Conservation (phyloP, 2,888 invertebrate genomes). For the Adelognathus sp. region DNA sequence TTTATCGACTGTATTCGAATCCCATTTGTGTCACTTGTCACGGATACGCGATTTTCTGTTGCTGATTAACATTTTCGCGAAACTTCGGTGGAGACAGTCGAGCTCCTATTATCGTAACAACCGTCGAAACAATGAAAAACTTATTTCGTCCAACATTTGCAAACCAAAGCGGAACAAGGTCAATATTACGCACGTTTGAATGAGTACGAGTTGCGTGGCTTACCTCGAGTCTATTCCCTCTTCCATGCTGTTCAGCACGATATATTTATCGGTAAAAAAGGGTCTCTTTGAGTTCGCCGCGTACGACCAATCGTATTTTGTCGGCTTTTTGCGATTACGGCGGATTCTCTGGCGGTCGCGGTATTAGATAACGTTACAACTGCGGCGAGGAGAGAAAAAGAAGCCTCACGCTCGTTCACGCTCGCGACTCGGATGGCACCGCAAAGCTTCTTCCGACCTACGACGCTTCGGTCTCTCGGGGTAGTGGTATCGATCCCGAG, state of each 20-base stretch:
- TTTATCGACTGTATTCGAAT: too few species aligned
- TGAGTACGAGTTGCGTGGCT: constrained; percentile 8
- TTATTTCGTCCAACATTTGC: background rate
- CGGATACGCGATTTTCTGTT: too few species aligned
- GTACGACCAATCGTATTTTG: background rate
- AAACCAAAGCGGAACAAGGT: constrained; percentile 6
- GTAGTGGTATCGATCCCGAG: constrained; percentile 45
- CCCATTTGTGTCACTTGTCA: too few species aligned
- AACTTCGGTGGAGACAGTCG: background rate
- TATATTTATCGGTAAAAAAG: constrained; percentile 1
- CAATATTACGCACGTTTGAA: constrained; percentile 21
- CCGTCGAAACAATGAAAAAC: background rate
- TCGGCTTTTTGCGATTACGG: background rate
- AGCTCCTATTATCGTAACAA: background rate
- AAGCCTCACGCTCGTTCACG: background rate
- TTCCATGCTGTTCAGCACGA: constrained; percentile 27
- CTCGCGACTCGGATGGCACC: constrained; percentile 4
- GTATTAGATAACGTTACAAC: constrained; percentile 19
- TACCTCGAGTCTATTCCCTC: constrained; percentile 36
- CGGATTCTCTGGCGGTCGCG: background rate
- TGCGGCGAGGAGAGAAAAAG: too few species aligned
- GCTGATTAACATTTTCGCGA: background rate
- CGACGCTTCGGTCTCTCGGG: constrained; percentile 39
- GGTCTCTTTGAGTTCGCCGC: background rate
- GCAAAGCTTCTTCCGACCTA: constrained; percentile 24